Evolutionary conservation across 2,797 vertebrate species (phyloP).

Genomic region (Huso huso): DNA sequence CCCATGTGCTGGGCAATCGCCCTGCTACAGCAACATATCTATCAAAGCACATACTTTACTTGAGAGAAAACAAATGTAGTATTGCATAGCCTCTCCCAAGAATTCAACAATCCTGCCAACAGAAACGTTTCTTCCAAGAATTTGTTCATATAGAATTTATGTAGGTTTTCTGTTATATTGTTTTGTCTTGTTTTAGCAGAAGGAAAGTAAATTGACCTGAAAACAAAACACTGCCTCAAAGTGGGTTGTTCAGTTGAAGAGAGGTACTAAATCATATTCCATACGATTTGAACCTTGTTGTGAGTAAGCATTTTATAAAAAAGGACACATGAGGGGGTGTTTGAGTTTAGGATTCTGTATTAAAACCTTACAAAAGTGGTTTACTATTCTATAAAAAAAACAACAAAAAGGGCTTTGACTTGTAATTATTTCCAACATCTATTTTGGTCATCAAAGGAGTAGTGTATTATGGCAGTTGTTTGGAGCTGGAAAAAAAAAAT

Average conservation of each 20-base stretch:
- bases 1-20: too few relatives aligned
- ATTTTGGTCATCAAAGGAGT: conserved; percentile 72
- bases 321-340: conserved; percentile 51
- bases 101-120: too few relatives aligned
- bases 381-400: conserved; percentile 25
- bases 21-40: background rate
- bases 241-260: conserved; percentile 31
- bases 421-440: conserved; percentile 70
- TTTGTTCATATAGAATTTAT: too few relatives aligned
- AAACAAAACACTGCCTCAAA: background rate
- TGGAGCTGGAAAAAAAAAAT: conserved; percentile 66
- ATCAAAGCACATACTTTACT: background rate
- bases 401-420: conserved; percentile 57
- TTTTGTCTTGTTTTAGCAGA: too few relatives aligned
- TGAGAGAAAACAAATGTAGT: background rate
- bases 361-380: too few relatives aligned
- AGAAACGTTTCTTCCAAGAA: too few relatives aligned
- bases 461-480: conserved; percentile 70
- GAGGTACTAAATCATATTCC: conserved; percentile 45
- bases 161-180: too few relatives aligned
- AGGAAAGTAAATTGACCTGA: background rate
- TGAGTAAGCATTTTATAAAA: conserved; percentile 67
- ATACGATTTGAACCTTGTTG: conserved; percentile 58
- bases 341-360: too few relatives aligned
- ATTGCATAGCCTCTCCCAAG: background rate